Percentiles rank a stretch among this genome's conserved stretches.
These are phyloP conservation scores for Drosophila tanythrix DNA, from an alignment of 2,888 invertebrate species.

Conservation along the genomic window DNA sequence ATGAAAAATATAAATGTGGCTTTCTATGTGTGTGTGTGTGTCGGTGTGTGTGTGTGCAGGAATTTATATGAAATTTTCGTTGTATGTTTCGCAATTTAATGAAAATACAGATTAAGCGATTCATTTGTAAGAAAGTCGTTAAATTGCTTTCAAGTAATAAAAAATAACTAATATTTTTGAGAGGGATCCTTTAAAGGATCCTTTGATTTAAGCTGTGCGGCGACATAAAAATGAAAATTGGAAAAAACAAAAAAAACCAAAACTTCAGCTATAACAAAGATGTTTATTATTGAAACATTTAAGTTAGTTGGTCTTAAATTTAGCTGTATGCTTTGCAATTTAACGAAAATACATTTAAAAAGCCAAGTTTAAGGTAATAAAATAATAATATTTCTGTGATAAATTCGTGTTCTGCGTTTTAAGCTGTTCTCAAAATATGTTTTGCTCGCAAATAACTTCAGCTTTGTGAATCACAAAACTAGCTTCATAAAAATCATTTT, in stretches of 20 bases:
- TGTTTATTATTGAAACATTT: background rate
- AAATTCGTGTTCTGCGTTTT: no score
- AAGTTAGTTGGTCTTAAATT: background rate
- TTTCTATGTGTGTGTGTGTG: background rate
- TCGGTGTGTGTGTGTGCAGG: background rate
- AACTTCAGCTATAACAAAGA: background rate
- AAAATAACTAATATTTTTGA: background rate
- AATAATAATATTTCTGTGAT: no score
- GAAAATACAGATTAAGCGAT: constrained; percentile 3
- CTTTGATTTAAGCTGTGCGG: background rate
- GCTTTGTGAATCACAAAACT: background rate
- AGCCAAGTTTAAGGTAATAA: background rate
- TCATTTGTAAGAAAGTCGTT: background rate
- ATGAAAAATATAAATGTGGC: constrained; percentile 5
- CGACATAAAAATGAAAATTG: no score
- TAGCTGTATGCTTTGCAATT: background rate
- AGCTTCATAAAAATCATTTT: background rate
- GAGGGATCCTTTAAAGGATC: background rate
- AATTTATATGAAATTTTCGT: background rate
- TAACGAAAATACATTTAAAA: background rate
- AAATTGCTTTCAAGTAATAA: background rate
- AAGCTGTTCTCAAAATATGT: no score
- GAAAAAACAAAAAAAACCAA: accelerated
- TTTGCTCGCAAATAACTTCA: background rate
- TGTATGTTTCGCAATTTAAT: constrained; percentile 6